Base-by-base conservation (phyloP, 2,797 vertebrate species). In the Microcaecilia unicolor region DNA sequence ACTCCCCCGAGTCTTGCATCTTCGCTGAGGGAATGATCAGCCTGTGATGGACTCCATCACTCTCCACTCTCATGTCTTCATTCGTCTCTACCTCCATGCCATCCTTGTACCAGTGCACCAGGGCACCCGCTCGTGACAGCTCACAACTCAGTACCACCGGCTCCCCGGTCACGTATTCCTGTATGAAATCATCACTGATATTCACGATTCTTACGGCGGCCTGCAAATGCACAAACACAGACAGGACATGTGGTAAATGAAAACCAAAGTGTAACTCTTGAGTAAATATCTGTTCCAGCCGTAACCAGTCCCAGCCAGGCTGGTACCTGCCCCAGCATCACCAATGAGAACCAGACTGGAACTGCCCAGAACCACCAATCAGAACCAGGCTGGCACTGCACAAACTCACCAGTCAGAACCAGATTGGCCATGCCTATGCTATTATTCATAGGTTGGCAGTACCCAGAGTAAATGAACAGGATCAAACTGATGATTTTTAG, bases 141-240 rank as follows among this genome's bases (percentile, higher is more conserved):
- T 95, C 85, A 48, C 93, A 98, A 55, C 82, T 87, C 41, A 98
- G 65, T 28, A 89, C 79, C 48, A 97, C 86, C 6, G 84, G 81
- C 18, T 93, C 89, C 0, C 87, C 77, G 0, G 81, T 81, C 2
- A 70, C 31, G 1, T 88, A 85, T 22, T 81, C 66, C 1, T 93
- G 84, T 6, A 81, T 76, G 6, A 84, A 88, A 16, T 72, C 72
- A 1, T 95, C 93, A 4, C 91, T 90, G 11, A 89, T 89, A 54
- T 81, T 64, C 34, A 91, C 5, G 2, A 96, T 90, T 60, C 62
- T 84, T 44, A 93, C 81, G 0, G 87, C 92, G 87, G 33, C 96
- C 95, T 98, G 59, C 17, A 15, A 20, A 42, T 2, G 13, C 30
- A 26, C 16, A 58, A 0, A 0, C 0, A 3, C 0, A 1, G 9